Evolutionary conservation across 2,113 vertebrate species (phyloP), one percentile per base, ranked within the genome.

Genomic region (Phodopus roborovskii): DNA sequence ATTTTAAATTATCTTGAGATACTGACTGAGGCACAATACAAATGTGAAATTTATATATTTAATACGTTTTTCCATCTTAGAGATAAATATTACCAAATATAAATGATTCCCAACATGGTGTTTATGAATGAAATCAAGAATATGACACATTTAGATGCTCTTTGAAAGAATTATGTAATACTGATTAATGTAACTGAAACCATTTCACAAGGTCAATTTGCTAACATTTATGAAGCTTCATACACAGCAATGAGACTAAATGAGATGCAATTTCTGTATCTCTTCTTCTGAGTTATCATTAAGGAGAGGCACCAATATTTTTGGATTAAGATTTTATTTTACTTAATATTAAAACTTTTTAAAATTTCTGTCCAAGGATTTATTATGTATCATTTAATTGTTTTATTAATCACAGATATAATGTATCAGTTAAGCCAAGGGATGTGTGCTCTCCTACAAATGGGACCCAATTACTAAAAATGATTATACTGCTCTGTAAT

Each of bases 71-170:
- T 92, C 24, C 56, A 92, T 9, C 20, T 7, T 13, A 73, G 3
- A 88, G 50, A 64, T 11, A 92, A 77, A 66, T 82, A 77, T 73
- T 77, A 1, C 36, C 71, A 22, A 70, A 58, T 64, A 68, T 28
- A 83, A 96, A 68, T 87, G 4, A 70, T 95, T 77, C 88, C 26
- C 79, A 7, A 70, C n/a, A n/a, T 87, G 4, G 58, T 96, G 73
- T 89, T 53, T 83, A 68, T 83, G 87, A 84, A 94, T 92, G 15
- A 58, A 1, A 85, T 58, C 2, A 56, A 58, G 75, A 78, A 75
- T 30, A 48, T 16, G n/a, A n/a, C 6, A 70, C 4, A 87, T 88
- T 92, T 88, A 94, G 1, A 58, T 92, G 26, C 79, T 48, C 6
- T 71, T 79, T 91, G 26, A 84, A 93, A 87, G 10, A 84, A 66